phyloP scores from a whole-genome alignment of 2,888 invertebrate species.

The Peribatodes rhomboidaria region DNA sequence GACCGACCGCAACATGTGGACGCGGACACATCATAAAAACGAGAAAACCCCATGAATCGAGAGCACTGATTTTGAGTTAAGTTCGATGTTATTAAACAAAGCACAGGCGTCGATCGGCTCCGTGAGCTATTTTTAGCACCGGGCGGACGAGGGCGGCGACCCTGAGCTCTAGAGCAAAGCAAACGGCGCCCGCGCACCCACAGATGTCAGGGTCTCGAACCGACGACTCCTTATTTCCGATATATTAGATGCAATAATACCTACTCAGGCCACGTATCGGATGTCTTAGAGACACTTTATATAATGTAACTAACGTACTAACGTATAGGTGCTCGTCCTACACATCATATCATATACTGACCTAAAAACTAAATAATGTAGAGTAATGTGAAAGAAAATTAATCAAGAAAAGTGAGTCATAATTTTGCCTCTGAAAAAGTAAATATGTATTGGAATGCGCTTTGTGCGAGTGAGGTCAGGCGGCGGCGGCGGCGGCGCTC shows the following conservation, averaged over 20 bases:
- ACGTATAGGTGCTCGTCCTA: not conserved
- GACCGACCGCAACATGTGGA: slow-evolving; percentile 44
- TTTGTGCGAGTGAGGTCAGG: slow-evolving; percentile 14
- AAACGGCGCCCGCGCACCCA: slow-evolving; percentile 62
- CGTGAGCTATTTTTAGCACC: slow-evolving; percentile 74
- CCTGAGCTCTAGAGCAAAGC: slow-evolving; percentile 66
- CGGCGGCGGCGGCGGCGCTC: slow-evolving; percentile 47
- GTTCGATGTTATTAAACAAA: slow-evolving; percentile 56
- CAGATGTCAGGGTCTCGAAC: slow-evolving; percentile 31
- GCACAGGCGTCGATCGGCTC: slow-evolving; percentile 62
- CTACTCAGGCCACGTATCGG: slow-evolving; percentile 2
- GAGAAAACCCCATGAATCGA: slow-evolving; percentile 33
- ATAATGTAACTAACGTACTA: not conserved
- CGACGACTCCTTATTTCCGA: slow-evolving; percentile 34
- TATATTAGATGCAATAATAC: slow-evolving; percentile 28
- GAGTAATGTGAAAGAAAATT: not conserved
- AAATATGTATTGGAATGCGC: slow-evolving; percentile 19
- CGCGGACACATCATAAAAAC: slow-evolving; percentile 21
- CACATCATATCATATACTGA: not conserved
- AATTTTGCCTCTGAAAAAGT: slow-evolving; percentile 9
- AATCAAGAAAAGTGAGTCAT: not conserved
- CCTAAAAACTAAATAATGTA: not conserved
- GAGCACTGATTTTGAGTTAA: slow-evolving; percentile 48
- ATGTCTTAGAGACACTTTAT: not conserved
- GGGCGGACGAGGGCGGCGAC: slow-evolving; percentile 78